Percentiles rank a stretch among this genome's conserved stretches.
These are phyloP conservation scores for Cheilosia variabilis DNA, from an alignment of 2,888 invertebrate genomes.

Conservation along the genomic window DNA sequence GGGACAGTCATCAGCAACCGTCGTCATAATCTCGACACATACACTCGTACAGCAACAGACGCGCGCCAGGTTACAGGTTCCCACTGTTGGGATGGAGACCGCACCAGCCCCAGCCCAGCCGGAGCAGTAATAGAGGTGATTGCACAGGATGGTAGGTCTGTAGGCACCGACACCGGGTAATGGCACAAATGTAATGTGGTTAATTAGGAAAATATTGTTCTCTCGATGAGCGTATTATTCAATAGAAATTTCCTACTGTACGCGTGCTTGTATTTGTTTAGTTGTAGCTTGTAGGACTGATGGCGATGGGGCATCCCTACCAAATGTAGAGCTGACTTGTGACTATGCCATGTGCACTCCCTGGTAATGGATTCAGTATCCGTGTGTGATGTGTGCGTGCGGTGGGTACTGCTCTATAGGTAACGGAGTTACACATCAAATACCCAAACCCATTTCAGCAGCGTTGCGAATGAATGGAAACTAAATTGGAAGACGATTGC, in stretches of 20 bases:
- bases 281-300: slow-evolving; percentile 1
- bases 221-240: slow-evolving; percentile 76
- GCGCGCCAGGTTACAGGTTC: slow-evolving; percentile 36
- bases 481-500: slow-evolving; percentile 68
- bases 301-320: slow-evolving; percentile 7
- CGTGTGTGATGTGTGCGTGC: slow-evolving; percentile 38
- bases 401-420: slow-evolving; percentile 38
- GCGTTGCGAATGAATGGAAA: slow-evolving; percentile 59
- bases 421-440: slow-evolving; percentile 36
- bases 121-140: slow-evolving; percentile 52
- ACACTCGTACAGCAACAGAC: slow-evolving; percentile 27
- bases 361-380: slow-evolving; percentile 46
- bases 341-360: slow-evolving; percentile 24
- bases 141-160: slow-evolving; percentile 50
- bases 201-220: slow-evolving; percentile 79
- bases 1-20: slow-evolving; percentile 25
- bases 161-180: slow-evolving; percentile 65
- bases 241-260: slow-evolving; percentile 64
- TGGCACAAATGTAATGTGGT: slow-evolving; percentile 77
- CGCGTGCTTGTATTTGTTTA: slow-evolving; percentile 55
- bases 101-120: slow-evolving; percentile 1
- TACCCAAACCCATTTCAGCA: slow-evolving; percentile 8
- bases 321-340: background rate
- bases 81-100: background rate
- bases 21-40: slow-evolving; percentile 59